These are phyloP conservation scores for Tinamus guttatus DNA, from an alignment of 2,113 vertebrate species.

Conservation along the genomic window DNA sequence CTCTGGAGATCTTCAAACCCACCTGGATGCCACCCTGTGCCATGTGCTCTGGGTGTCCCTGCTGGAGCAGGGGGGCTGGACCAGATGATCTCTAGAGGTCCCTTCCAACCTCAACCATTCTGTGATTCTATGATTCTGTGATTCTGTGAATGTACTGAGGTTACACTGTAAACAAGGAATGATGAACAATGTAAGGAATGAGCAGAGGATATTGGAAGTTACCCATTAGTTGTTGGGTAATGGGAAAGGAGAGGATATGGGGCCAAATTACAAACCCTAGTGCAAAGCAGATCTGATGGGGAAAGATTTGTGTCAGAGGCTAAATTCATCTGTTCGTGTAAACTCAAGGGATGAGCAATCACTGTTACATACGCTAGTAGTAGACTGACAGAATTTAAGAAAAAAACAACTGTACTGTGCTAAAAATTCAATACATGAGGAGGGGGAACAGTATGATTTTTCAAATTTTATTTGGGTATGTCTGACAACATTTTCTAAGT, in stretches of 20 bases:
- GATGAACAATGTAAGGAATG: neutral
- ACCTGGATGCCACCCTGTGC: too few relatives aligned
- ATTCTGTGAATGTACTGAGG: neutral
- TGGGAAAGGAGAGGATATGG: neutral
- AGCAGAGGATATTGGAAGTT: neutral
- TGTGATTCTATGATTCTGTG: too few relatives aligned
- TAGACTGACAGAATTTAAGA: neutral
- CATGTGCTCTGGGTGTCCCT: too few relatives aligned
- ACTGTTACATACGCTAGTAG: neutral
- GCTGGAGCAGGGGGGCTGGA: too few relatives aligned
- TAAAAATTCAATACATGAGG: neutral
- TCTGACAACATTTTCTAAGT: accelerated
- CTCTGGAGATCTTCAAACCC: too few relatives aligned
- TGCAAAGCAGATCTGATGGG: neutral
- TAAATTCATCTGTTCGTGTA: neutral
- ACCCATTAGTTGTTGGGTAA: neutral
- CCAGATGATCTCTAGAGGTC: too few relatives aligned
- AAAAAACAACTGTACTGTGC: neutral
- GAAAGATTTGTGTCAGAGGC: neutral
- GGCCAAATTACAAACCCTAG: neutral
- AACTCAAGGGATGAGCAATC: neutral
- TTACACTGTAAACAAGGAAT: neutral
- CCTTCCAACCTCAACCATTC: too few relatives aligned
- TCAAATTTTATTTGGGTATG: neutral
- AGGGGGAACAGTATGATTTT: neutral